phyloP scores from a whole-genome alignment of 2,888 invertebrate genomes.

The Rhagophthalmus giganteus region DNA sequence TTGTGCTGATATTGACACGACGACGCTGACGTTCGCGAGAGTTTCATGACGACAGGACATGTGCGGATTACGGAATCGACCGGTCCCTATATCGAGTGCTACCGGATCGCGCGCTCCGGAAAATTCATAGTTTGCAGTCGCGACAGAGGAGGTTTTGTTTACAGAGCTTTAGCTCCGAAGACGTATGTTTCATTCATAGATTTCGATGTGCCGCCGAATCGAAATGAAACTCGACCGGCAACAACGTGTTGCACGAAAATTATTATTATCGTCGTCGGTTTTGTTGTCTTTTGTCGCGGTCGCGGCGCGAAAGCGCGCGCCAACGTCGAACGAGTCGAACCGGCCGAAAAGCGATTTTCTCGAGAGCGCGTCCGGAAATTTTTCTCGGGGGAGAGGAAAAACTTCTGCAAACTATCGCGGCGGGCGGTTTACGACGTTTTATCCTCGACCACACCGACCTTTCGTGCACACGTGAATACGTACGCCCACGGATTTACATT shows the following conservation, averaged over 20 bases:
- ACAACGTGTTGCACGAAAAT: slow-evolving; percentile 43
- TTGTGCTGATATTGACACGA: slow-evolving; percentile 15
- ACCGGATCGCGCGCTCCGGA: slow-evolving; percentile 20
- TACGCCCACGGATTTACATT: slow-evolving; percentile 8
- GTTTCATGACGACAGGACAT: slow-evolving; percentile 32
- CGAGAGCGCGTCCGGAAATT: background rate
- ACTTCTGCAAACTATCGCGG: slow-evolving; percentile 12
- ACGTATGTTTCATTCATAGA: slow-evolving; percentile 45
- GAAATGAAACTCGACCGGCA: slow-evolving; percentile 34
- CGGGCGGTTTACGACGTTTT: slow-evolving; percentile 1
- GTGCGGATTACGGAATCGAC: slow-evolving; percentile 36
- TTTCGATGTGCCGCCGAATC: slow-evolving; percentile 37
- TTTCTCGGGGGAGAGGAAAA: slow-evolving; percentile 1
- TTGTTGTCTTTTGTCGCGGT: slow-evolving; percentile 6
- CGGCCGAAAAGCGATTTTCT: too few relatives aligned
- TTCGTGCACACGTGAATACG: too few relatives aligned
- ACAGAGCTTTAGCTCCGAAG: slow-evolving; percentile 25
- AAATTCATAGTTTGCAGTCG: slow-evolving; percentile 28
- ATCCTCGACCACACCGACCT: slow-evolving; percentile 11
- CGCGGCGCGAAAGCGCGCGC: too few relatives aligned
- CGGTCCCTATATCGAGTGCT: slow-evolving; percentile 28
- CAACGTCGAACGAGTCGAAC: too few relatives aligned
- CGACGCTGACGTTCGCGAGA: slow-evolving; percentile 28
- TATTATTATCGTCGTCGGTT: slow-evolving; percentile 28
- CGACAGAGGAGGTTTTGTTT: slow-evolving; percentile 32